These are phyloP conservation scores for Latrodectus hesperus DNA, from an alignment of 2,888 invertebrate species.

Conservation along the genomic window DNA sequence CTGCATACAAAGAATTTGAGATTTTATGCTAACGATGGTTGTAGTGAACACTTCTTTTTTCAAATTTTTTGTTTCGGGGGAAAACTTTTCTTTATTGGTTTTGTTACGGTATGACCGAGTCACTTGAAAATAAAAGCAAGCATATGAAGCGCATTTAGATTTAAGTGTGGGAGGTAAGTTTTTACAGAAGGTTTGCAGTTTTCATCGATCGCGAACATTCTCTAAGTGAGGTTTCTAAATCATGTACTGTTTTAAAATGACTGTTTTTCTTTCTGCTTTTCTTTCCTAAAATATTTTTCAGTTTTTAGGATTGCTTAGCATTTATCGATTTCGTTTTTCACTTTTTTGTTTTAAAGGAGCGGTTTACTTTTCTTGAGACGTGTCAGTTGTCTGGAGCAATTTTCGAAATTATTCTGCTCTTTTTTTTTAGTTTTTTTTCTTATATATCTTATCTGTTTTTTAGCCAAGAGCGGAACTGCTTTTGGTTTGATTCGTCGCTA, in stretches of 20 bases:
- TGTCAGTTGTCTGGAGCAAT: slow-evolving; percentile 2
- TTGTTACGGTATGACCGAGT: neutral
- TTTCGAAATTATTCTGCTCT: slow-evolving; percentile 23
- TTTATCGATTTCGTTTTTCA: slow-evolving; percentile 42
- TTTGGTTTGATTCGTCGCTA: slow-evolving; percentile 24
- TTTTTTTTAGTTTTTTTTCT: neutral
- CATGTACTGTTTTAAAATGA: slow-evolving; percentile 41
- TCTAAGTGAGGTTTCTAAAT: slow-evolving; percentile 19
- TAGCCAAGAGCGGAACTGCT: slow-evolving; percentile 1
- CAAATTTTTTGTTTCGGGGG: slow-evolving; percentile 16
- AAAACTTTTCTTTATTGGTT: neutral
- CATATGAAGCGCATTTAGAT: slow-evolving; percentile 32
- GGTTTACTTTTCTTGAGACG: slow-evolving; percentile 28
- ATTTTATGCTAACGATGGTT: too few relatives aligned
- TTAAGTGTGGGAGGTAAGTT: neutral
- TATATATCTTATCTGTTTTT: slow-evolving; percentile 18
- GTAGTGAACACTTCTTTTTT: neutral
- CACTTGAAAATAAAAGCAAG: slow-evolving; percentile 1
- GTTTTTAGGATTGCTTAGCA: slow-evolving; percentile 51
- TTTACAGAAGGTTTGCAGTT: slow-evolving; percentile 14
- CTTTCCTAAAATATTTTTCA: slow-evolving; percentile 5
- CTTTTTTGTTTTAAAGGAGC: slow-evolving; percentile 10
- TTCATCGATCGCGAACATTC: slow-evolving; percentile 33
- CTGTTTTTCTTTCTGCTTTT: slow-evolving; percentile 21
- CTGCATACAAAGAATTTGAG: too few relatives aligned